Conservation (phyloP, 2,797 vertebrate species). For the Acrossocheilus wenchowensis region DNA sequence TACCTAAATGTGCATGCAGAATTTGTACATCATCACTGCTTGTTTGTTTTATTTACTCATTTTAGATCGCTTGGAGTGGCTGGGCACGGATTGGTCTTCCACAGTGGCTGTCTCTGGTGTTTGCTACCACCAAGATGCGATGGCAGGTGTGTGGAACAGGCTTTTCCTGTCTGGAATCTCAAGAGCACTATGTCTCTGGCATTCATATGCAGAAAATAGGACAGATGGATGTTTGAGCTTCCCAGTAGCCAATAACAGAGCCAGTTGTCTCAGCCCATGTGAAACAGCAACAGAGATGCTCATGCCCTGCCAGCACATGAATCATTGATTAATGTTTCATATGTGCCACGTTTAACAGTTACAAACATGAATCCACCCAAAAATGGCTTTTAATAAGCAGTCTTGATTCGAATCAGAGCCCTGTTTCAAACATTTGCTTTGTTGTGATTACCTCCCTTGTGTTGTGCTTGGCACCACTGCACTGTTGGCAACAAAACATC, state of each 20-base stretch:
- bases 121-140: conserved; percentile 1
- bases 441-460: conserved; percentile 44
- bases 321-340: conserved; percentile 39
- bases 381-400: conserved; percentile 1
- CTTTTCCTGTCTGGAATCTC: conserved; percentile 30
- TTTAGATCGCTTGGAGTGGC: background rate
- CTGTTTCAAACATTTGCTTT: conserved; percentile 24
- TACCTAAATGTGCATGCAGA: background rate
- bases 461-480: conserved; percentile 37
- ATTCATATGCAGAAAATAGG: conserved; percentile 50
- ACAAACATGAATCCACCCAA: conserved; percentile 27
- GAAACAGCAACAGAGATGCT: conserved; percentile 30
- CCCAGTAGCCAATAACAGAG: conserved; percentile 42
- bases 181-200: conserved; percentile 36
- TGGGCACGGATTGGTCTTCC: background rate
- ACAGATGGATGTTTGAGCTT: conserved; percentile 54
- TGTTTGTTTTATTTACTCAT: background rate
- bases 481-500: conserved; percentile 20
- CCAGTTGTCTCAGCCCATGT: conserved; percentile 48
- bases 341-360: conserved; percentile 18
- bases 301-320: conserved; percentile 42
- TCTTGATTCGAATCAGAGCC: background rate
- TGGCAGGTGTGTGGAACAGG: conserved; percentile 53
- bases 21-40: background rate
- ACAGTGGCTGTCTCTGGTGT: conserved; percentile 6